phyloP scores from a whole-genome alignment of 37 sponge, comb jelly and placozoan species.

The Beroe forskalii region DNA sequence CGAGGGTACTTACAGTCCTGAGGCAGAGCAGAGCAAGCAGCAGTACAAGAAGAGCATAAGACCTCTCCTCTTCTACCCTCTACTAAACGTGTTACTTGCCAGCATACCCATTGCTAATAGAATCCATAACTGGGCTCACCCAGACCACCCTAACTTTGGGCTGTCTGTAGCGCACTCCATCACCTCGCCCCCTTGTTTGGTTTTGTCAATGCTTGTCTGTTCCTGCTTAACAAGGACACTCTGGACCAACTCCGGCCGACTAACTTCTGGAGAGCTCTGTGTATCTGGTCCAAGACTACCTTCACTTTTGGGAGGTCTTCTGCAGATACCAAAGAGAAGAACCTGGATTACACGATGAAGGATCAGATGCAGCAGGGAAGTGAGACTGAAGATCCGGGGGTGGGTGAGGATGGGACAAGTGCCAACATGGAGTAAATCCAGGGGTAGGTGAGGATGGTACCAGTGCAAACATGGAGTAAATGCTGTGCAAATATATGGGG shows the following conservation, averaged over 20 bases:
- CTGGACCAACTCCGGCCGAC: slow-evolving; percentile 10
- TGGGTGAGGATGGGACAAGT: not conserved
- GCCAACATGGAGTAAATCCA: not conserved
- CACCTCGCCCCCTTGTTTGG: slow-evolving; percentile 43
- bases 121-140: slow-evolving; percentile 58
- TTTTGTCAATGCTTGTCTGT: slow-evolving; percentile 36
- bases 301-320: slow-evolving; percentile 36
- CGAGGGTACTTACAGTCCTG: slow-evolving; percentile 38
- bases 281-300: slow-evolving; percentile 4
- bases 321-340: not conserved
- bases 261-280: not conserved
- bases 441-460: not conserved
- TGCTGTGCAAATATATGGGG: too few relatives aligned
- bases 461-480: not conserved
- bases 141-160: slow-evolving; percentile 25
- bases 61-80: slow-evolving; percentile 54
- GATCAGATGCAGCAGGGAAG: not conserved
- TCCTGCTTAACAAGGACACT: slow-evolving; percentile 55
- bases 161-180: not conserved
- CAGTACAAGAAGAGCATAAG: slow-evolving; percentile 15
- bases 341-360: slow-evolving; percentile 29
- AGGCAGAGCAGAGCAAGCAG: not conserved
- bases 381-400: not conserved
- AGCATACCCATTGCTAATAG: slow-evolving; percentile 39
- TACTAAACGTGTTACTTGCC: not conserved